phyloP scores from a whole-genome alignment of 2,113 vertebrate genomes.

The Amphiprion percula region DNA sequence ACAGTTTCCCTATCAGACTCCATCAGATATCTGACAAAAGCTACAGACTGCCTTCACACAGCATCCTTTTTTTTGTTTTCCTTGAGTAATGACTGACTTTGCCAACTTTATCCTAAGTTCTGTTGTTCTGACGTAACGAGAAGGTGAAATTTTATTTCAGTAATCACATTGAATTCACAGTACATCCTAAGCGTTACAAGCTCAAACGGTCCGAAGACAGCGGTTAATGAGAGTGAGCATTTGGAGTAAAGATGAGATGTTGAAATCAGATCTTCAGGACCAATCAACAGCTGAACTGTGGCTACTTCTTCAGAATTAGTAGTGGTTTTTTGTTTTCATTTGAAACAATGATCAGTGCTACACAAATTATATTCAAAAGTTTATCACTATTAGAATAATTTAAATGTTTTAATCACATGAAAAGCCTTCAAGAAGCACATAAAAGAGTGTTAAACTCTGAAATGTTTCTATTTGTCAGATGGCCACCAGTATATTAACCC shows the following conservation, averaged over 20 bases:
- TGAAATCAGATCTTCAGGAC: too few species aligned
- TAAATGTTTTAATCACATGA: too few species aligned
- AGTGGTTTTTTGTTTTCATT: background rate
- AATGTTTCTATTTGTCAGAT: too few species aligned
- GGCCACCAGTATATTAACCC: too few species aligned
- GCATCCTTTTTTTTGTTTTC: background rate
- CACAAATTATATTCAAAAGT: too few species aligned
- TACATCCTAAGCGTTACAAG: background rate
- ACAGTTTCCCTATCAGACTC: background rate
- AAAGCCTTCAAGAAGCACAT: too few species aligned
- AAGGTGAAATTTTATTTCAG: slow-evolving; percentile 11
- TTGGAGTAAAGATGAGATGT: too few species aligned
- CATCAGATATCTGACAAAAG: background rate
- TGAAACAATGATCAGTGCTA: background rate
- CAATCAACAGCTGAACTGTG: slow-evolving; percentile 11
- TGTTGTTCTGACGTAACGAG: background rate
- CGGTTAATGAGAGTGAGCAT: too few species aligned
- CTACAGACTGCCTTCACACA: slow-evolving; percentile 10
- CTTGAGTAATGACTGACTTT: background rate
- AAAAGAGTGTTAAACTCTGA: too few species aligned
- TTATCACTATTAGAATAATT: too few species aligned
- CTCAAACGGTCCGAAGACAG: background rate
- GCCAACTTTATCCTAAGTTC: background rate
- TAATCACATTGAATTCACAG: background rate
- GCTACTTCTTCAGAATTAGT: slow-evolving; percentile 14